Evolutionary conservation across 2,888 invertebrate genomes (phyloP).

Genomic region (Cheiracanthium punctorium): DNA sequence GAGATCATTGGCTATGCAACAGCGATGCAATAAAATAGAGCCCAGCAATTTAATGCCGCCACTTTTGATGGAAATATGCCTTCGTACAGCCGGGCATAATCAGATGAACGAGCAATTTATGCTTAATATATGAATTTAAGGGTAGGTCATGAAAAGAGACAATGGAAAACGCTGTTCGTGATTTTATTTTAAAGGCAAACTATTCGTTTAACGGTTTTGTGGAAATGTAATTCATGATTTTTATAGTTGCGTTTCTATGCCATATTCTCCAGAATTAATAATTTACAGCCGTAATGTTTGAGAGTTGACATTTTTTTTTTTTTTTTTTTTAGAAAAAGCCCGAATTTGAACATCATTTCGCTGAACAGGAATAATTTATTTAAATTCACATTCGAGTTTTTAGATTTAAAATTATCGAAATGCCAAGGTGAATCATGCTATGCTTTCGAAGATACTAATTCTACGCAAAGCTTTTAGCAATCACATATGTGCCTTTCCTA

Average conservation of each 20-base stretch:
- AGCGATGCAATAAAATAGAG: constrained; percentile 32
- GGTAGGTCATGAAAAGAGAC: constrained; percentile 8
- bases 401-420: too few species aligned
- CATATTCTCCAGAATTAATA: too few species aligned
- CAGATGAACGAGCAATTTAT: constrained; percentile 12
- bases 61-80: constrained; percentile 18
- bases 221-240: not conserved
- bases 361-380: too few species aligned
- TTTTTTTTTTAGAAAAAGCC: too few species aligned
- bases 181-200: not conserved
- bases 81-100: not conserved
- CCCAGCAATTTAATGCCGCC: constrained; percentile 30
- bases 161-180: not conserved
- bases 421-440: too few species aligned
- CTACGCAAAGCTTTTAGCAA: too few species aligned
- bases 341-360: too few species aligned
- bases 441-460: too few species aligned
- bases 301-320: too few species aligned
- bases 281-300: too few species aligned
- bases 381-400: too few species aligned
- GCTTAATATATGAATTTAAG: constrained; percentile 13
- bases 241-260: not conserved
- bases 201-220: constrained; percentile 2
- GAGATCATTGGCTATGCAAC: constrained; percentile 45
- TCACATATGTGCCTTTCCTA: too few species aligned